A percentile compares a stretch with the other conserved stretches of the same genome.
Conservation (phyloP, 1,140 invertebrate genomes). For the Paramacrobiotus metropolitanus region DNA sequence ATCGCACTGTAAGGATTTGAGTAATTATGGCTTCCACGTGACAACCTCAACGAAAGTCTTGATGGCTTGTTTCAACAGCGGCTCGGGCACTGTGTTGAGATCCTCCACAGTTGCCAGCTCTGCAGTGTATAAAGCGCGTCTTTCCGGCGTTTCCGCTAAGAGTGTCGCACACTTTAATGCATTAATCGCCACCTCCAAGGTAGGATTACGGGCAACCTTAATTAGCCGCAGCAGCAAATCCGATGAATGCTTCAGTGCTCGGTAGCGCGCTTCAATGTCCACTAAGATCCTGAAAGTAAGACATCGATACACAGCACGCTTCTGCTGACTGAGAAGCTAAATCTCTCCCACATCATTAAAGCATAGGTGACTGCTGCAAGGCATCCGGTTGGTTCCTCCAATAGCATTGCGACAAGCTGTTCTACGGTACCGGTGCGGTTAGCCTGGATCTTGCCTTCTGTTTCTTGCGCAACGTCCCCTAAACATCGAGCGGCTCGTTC, state of each 20-base stretch:
- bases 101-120: not conserved
- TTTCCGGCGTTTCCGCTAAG: not conserved
- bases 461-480: not conserved
- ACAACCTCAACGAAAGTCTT: not conserved
- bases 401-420: not conserved
- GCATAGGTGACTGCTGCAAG: not conserved
- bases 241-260: not conserved
- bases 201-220: not conserved
- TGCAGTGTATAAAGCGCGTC: not conserved
- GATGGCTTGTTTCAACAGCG: not conserved
- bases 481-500: not conserved
- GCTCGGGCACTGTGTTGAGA: not conserved
- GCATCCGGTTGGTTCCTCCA: not conserved
- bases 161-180: not conserved
- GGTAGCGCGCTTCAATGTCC: not conserved
- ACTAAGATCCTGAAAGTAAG: not conserved
- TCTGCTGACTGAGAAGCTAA: no score
- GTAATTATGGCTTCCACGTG: not conserved
- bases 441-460: not conserved
- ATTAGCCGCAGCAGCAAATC: not conserved
- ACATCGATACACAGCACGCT: no score
- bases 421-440: not conserved
- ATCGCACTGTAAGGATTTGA: no score
- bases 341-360: not conserved
- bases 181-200: not conserved